Evolutionary conservation across 2,113 vertebrate species (phyloP).

Genomic region (Mirza zaza): DNA sequence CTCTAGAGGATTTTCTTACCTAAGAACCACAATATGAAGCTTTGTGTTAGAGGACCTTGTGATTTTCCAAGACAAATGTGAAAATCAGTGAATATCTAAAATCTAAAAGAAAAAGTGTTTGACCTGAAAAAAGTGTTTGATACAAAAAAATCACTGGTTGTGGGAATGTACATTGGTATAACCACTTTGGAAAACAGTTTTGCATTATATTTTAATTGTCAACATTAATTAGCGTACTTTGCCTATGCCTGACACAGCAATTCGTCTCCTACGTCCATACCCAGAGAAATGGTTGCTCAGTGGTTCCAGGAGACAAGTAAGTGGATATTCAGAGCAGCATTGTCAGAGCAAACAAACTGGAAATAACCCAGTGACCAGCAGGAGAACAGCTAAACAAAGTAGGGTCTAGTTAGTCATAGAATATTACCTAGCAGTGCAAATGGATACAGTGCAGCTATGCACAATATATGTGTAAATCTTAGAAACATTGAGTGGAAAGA

Average conservation of each 20-base stretch:
- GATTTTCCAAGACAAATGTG: neutral
- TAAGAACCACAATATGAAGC: neutral
- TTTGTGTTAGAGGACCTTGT: neutral
- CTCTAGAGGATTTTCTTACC: neutral
- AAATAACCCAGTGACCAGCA: neutral
- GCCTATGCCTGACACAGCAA: neutral
- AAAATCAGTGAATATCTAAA: neutral
- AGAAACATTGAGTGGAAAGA: neutral
- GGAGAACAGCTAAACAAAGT: neutral
- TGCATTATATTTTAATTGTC: neutral
- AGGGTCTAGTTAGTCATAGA: neutral
- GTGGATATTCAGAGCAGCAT: neutral
- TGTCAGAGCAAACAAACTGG: neutral
- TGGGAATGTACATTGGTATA: neutral
- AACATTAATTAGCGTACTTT: neutral
- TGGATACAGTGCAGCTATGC: neutral
- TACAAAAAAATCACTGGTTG: neutral
- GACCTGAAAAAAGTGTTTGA: slow-evolving; percentile 4
- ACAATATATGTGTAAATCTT: neutral
- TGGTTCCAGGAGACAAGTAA: neutral
- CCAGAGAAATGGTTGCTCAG: neutral
- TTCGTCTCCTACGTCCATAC: neutral
- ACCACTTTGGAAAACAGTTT: neutral
- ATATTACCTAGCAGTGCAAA: neutral
- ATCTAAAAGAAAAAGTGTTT: neutral